Evolutionary conservation across 2,113 vertebrate genomes (phyloP).

Genomic region (Ia io): DNA sequence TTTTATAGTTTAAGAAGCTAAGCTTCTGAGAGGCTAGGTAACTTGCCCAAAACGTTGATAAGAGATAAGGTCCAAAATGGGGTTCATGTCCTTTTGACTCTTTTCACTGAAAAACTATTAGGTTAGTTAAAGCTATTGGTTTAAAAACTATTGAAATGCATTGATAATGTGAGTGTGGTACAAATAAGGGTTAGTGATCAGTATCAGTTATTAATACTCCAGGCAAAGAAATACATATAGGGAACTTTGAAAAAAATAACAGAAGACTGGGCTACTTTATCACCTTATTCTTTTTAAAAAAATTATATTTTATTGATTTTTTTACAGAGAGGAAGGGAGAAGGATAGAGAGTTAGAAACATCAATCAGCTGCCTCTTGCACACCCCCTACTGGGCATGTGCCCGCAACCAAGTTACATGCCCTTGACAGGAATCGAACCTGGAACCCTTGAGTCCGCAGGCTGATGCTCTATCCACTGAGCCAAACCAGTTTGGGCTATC

Average conservation of each 20-base stretch:
- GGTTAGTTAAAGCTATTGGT: slow-evolving; percentile 34
- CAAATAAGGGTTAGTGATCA: neutral
- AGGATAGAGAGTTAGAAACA: no score
- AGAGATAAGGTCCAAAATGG: neutral
- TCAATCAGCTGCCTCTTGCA: no score
- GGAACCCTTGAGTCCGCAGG: no score
- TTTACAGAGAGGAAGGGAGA: no score
- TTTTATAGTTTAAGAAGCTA: slow-evolving; percentile 22
- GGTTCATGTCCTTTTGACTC: neutral
- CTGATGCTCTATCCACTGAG: no score
- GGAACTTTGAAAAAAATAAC: slow-evolving; percentile 13
- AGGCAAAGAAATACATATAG: neutral
- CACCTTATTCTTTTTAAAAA: neutral
- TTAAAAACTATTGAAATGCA: neutral
- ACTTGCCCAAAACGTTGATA: neutral
- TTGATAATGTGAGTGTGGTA: neutral
- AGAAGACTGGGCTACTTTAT: neutral
- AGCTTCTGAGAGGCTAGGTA: neutral
- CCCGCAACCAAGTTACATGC: no score
- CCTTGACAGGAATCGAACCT: no score
- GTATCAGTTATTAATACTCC: neutral
- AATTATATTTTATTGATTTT: no score
- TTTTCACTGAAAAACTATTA: neutral
- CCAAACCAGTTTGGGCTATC: neutral
- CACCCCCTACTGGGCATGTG: no score